Evolutionary conservation across 2,113 vertebrate genomes (phyloP).

Genomic region (Phocoena sinus): DNA sequence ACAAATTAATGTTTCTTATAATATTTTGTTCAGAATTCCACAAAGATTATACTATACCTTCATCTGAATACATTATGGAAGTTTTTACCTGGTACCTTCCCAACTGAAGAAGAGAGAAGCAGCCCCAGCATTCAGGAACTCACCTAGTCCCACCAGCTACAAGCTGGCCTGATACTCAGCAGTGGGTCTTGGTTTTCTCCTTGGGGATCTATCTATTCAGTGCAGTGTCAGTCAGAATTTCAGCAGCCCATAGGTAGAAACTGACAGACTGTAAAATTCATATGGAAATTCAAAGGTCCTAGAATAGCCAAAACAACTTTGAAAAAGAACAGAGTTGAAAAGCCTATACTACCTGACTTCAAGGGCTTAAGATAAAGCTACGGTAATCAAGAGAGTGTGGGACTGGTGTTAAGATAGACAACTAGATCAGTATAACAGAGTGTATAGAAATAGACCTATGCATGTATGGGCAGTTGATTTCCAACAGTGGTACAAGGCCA

Average conservation of each 20-base stretch:
- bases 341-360: not conserved
- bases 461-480: not conserved
- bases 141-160: not conserved
- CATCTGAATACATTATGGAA: constrained; percentile 36
- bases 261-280: not conserved
- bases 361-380: not conserved
- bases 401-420: not conserved
- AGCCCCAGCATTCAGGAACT: not conserved
- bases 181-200: not conserved
- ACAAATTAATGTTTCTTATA: constrained; percentile 64
- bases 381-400: not conserved
- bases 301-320: not conserved
- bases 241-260: not conserved
- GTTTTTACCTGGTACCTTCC: not conserved
- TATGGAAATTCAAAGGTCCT: not conserved
- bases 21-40: constrained; percentile 66
- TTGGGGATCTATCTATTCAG: not conserved
- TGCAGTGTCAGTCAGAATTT: not conserved
- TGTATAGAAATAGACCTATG: not conserved
- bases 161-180: not conserved
- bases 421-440: not conserved
- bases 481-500: not conserved
- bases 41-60: constrained; percentile 52
- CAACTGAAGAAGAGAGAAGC: not conserved
- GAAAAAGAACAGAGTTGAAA: not conserved